A percentile compares a stretch with the other conserved stretches of the same genome.
These are phyloP conservation scores for Heliconius nattereri DNA, from an alignment of 1,140 invertebrate genomes.

Conservation along the genomic window DNA sequence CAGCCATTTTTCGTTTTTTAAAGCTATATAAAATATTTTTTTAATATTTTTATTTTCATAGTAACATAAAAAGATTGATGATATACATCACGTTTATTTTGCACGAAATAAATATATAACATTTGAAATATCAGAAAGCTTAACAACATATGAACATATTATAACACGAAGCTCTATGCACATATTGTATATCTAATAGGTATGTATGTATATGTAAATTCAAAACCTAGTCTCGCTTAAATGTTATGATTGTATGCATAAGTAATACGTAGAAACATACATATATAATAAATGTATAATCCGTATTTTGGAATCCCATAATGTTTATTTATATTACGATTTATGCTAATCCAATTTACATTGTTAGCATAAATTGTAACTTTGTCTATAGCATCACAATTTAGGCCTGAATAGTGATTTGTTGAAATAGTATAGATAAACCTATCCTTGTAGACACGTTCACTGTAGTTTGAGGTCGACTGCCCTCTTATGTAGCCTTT, in stretches of 20 bases:
- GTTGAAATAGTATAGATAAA: not conserved
- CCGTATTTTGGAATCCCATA: conserved; percentile 18
- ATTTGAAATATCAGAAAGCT: not conserved
- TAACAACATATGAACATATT: not conserved
- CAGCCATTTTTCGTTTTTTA: not conserved
- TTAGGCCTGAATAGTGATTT: not conserved
- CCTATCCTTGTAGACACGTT: not conserved
- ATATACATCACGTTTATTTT: no score
- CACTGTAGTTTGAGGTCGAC: not conserved
- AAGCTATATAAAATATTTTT: not conserved
- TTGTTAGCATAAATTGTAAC: conserved; percentile 32
- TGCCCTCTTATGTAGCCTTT: no score
- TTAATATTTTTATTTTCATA: not conserved
- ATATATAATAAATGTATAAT: conserved; percentile 1
- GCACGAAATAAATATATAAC: no score
- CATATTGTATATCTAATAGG: not conserved
- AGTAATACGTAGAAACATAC: not conserved
- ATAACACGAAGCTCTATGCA: not conserved
- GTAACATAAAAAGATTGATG: not conserved
- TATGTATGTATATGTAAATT: not conserved
- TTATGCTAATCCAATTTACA: conserved; percentile 45
- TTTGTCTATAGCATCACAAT: not conserved
- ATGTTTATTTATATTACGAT: conserved; percentile 45
- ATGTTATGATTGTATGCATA: conserved; percentile 13
- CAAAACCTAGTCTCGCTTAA: not conserved